Base-by-base conservation (phyloP, 2,113 vertebrate species). In the Limnothrissa miodon region DNA sequence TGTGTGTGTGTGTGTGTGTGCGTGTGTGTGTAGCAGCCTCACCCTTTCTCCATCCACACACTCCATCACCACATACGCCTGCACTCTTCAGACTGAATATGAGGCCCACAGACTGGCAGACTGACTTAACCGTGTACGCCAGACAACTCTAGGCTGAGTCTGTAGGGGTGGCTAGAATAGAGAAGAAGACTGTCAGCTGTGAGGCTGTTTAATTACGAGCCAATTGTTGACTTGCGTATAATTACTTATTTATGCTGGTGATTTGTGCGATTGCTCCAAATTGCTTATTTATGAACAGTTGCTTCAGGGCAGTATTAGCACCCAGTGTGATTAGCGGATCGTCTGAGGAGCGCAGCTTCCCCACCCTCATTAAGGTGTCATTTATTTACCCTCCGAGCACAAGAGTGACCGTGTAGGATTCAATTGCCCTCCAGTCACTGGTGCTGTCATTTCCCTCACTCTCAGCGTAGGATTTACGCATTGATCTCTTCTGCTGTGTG, bases 241-340 rank as follows among this genome's bases (percentile, higher is more conserved):
- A 82, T 23, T 86, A 66, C 56, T 45, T 45, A 45, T 74, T 82
- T 29, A 85, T 78, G 78, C 81, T 87, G 11, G 66, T 36, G 29
- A 74, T 74, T n/a, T 29, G 66, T 11, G 11, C 36, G 66, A 74
- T 74, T 74, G 59, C 59, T 29, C 9, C 59, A 66, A 66, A 66
- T 66, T 66, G 23, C 23, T 59, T 5, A 59, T 59, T 59, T 59
- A 10, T 66, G n/a, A 66, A 66, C 2, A 10, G 13, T 66, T 11
- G 66, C 66, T 74, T 33, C 10, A 17, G 66, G 66, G 33, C 29
- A 33, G 33, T 74, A 36, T 74, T 39, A 19, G 29, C 10, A 33
- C 66, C 66, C 13, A 13, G 5, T 29, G 66, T 33, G 29, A 74
- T 74, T 74, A 74, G 10, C 29, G 33, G 29, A 36, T 36, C 29